These are phyloP conservation scores for Equus przewalskii DNA, from an alignment of 2,113 vertebrate genomes.

Conservation along the genomic window DNA sequence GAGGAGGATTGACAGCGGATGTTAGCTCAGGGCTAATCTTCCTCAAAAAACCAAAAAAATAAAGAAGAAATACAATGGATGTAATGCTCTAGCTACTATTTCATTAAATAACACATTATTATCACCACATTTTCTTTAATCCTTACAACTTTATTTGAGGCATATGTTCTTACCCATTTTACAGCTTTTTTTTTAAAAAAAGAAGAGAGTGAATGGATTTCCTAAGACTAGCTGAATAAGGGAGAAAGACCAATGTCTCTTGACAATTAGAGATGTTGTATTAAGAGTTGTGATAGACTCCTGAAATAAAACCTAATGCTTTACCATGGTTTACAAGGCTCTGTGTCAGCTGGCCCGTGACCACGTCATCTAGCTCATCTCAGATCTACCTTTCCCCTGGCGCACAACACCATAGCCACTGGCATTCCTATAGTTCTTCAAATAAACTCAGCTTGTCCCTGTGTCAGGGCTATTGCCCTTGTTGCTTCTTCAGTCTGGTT, in stretches of 20 bases:
- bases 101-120: not conserved
- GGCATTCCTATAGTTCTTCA: not conserved
- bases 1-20: too few relatives aligned
- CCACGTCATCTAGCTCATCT: not conserved
- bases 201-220: not conserved
- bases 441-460: not conserved
- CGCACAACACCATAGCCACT: not conserved
- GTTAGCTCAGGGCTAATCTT: too few relatives aligned
- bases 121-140: not conserved
- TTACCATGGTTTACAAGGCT: not conserved
- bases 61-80: not conserved
- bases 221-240: not conserved
- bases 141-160: not conserved
- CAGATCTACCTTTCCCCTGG: not conserved
- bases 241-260: not conserved
- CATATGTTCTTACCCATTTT: not conserved
- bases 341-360: not conserved
- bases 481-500: not conserved
- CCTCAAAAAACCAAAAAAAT: too few relatives aligned
- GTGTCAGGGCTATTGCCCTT: accelerated
- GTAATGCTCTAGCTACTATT: not conserved
- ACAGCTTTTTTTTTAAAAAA: not conserved
- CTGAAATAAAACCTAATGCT: not conserved
- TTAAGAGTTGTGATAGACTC: not conserved
- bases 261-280: not conserved